These are phyloP conservation scores for Bombus confusus DNA, from an alignment of 1,140 invertebrate species.

Conservation along the genomic window DNA sequence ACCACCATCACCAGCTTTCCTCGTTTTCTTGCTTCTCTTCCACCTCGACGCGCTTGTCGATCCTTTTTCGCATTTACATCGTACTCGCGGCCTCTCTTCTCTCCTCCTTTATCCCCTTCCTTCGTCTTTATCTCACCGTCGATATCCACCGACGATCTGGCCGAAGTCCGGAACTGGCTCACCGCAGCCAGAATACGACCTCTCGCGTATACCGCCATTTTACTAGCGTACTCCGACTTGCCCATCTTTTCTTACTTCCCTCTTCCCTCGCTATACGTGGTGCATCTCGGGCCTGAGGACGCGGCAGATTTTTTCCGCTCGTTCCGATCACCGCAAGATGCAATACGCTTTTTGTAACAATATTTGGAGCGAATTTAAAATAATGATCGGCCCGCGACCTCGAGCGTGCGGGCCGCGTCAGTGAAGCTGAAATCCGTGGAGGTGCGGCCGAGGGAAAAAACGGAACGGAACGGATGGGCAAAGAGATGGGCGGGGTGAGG, in stretches of 20 bases:
- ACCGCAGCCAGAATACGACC: constrained; percentile 26
- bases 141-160: constrained; percentile 13
- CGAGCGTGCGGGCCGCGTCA: constrained; percentile 16
- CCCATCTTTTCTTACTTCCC: no score
- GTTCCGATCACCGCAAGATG: constrained; percentile 70
- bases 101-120: not conserved
- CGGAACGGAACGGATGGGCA: constrained; percentile 8
- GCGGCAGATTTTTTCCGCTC: not conserved
- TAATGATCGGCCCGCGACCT: constrained; percentile 71
- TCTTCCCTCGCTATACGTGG: not conserved
- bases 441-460: constrained; percentile 40
- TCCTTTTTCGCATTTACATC: constrained; percentile 11
- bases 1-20: not conserved
- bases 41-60: constrained; percentile 18
- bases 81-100: not conserved
- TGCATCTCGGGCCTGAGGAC: not conserved
- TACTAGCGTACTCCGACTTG: constrained; percentile 26
- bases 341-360: constrained; percentile 76
- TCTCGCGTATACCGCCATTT: constrained; percentile 53
- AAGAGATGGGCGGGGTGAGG: constrained; percentile 13
- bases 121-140: constrained; percentile 7
- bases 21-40: constrained; percentile 12
- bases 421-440: constrained; percentile 48
- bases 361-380: constrained; percentile 76
- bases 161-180: constrained; percentile 29